Base-by-base conservation (phyloP, 53 echinoderm and acorn worm species). In the Henricia sp. region DNA sequence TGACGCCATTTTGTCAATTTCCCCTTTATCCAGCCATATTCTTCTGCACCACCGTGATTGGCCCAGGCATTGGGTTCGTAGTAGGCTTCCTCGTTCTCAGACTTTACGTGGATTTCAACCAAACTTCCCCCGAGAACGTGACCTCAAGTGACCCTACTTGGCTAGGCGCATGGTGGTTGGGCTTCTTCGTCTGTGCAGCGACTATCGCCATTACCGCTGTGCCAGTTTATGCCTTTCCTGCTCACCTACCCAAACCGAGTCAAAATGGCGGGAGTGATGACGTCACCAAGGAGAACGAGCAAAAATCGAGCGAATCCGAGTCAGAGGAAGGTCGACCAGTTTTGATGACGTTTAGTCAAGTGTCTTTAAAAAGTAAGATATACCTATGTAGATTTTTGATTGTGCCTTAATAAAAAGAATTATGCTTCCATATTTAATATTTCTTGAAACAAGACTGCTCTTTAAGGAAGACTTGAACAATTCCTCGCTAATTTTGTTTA, bases 141-240 rank as follows among this genome's bases (percentile, higher is more conserved):
- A 33, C 84, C 6, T 42, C 67, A 38, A 25, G 36, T 10, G 85
- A 85, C 66, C 85, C 90, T 10, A 56, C 67, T 1, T 90, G 90
- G 90, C 77, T 90, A 9, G 90, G 90, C 2, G 90, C 90, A 0
- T 90, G 90, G 90, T 90, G 90, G 90, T 68, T 84, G 24, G 90
- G 86, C 13, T 86, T 67, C 55, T 86, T 86, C 36, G 54, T 82
- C 50, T 70, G 82, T 21, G 71, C 82, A 0, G 72, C 82, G 3
- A 63, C 58, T 48, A 71, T 88, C 46, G 80, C 80, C 0, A 9
- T 88, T 19, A 59, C 82, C 1, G 82, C 88, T 26, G 30, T 71
- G 1, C 88, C 88, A 2, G 70, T 88, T 16, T 72, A 82, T 11
- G 88, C 82, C 23, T 88, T 59, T 51, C 88, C 88, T 17, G 71